phyloP scores from a whole-genome alignment of 2,113 vertebrate species.

The Mystacornis crossleyi region DNA sequence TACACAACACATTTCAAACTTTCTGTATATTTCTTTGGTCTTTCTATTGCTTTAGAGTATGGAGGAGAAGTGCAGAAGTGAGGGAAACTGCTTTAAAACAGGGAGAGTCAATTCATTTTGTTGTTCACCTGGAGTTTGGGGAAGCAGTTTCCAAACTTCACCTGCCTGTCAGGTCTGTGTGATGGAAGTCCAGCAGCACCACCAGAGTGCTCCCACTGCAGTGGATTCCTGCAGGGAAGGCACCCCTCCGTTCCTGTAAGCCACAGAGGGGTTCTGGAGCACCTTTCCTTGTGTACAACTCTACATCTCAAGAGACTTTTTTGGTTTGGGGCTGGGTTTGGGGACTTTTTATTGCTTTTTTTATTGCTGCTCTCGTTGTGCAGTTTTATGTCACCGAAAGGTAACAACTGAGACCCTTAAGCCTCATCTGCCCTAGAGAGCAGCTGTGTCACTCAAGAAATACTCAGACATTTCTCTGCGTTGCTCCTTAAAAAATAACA shows the following conservation, averaged over 20 bases:
- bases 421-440: neutral
- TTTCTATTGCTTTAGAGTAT: neutral
- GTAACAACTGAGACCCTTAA: neutral
- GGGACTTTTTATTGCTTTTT: neutral
- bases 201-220: fast-evolving
- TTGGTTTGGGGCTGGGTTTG: neutral
- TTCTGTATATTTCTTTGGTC: neutral
- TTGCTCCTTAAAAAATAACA: neutral
- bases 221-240: neutral
- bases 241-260: neutral
- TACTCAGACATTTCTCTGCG: neutral
- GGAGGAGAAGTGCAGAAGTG: neutral
- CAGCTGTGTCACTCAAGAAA: neutral
- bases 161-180: neutral
- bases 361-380: neutral
- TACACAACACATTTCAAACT: conserved; percentile 8
- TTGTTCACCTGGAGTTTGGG: neutral
- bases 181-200: neutral
- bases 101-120: neutral
- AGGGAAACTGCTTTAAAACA: neutral
- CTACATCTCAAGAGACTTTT: neutral
- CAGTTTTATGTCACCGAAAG: neutral
- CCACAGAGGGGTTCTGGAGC: neutral
- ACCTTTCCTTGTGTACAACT: neutral
- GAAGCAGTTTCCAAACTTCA: neutral